These are phyloP conservation scores for Pholis gunnellus DNA, from an alignment of 2,113 vertebrate genomes.

Conservation along the genomic window DNA sequence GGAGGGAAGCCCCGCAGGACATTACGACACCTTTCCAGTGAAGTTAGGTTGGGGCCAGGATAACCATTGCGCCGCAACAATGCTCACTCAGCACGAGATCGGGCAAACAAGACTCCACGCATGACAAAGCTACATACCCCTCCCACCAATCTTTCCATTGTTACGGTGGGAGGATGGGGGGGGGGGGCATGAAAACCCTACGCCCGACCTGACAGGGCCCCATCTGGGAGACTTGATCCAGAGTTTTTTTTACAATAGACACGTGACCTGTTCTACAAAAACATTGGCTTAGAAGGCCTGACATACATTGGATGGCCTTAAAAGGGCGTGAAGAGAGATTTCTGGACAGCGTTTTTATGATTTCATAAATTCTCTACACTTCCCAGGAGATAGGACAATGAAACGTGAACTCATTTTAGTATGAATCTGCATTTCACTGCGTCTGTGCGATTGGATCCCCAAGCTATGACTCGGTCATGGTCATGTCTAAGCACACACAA, in stretches of 20 bases:
- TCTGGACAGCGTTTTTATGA: not conserved
- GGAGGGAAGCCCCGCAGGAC: conserved; percentile 44
- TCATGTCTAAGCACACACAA: not conserved
- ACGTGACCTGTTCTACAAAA: conserved; percentile 55
- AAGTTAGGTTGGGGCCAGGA: conserved; percentile 1
- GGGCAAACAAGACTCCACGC: conserved; percentile 56
- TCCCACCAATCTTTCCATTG: conserved; percentile 66
- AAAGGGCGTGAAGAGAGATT: conserved; percentile 23
- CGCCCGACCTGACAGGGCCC: conserved; percentile 57
- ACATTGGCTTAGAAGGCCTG: conserved; percentile 52
- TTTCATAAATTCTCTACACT: conserved; percentile 8
- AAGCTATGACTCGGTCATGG: not conserved
- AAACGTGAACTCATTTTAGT: not conserved
- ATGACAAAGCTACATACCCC: conserved; percentile 55
- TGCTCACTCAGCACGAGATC: conserved; percentile 46
- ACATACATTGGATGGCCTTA: conserved; percentile 36
- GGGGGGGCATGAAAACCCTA: conserved; percentile 31
- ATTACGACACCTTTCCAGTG: conserved; percentile 37
- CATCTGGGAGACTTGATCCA: conserved; percentile 50
- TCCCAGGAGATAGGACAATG: not conserved
- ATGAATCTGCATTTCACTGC: not conserved
- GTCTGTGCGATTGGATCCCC: conserved; percentile 8
- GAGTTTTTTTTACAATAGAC: conserved; percentile 64
- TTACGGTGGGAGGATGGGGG: conserved; percentile 51
- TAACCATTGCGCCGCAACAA: conserved; percentile 47